Conservation (phyloP, 2,113 vertebrate species). For the Actenoides lindsayi region DNA sequence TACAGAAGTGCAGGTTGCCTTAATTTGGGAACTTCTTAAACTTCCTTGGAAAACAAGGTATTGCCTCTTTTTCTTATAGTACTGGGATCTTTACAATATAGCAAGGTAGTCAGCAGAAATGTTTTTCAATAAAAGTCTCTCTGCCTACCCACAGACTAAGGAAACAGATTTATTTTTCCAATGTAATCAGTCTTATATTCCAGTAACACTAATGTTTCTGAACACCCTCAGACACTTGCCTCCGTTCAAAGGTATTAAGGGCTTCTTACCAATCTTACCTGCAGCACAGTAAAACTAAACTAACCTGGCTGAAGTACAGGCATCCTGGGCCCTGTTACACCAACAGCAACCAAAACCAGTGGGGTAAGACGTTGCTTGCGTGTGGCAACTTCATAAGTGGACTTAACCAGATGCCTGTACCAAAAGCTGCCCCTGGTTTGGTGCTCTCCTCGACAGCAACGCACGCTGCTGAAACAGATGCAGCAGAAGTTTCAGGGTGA, state of each 20-base stretch:
- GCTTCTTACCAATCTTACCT: neutral
- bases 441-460: neutral
- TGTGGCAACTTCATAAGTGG: neutral
- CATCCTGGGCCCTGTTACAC: neutral
- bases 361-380: neutral
- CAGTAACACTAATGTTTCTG: neutral
- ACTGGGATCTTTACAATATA: neutral
- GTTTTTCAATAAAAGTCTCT: neutral
- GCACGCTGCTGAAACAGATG: rapidly evolving
- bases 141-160: neutral
- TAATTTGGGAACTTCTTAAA: neutral
- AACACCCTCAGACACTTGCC: neutral
- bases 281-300: neutral
- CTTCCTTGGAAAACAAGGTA: neutral
- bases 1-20: slow-evolving; percentile 18
- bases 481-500: neutral
- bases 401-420: rapidly evolving
- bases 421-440: neutral
- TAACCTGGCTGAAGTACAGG: neutral
- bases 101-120: slow-evolving; percentile 17
- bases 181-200: neutral
- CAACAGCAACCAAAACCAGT: neutral
- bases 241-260: neutral
- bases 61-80: neutral
- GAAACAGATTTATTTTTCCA: neutral